Percentiles rank a stretch among this genome's conserved stretches.
Conservation (phyloP, 2,113 vertebrate genomes). For the Paradoxurus hermaphroditus region DNA sequence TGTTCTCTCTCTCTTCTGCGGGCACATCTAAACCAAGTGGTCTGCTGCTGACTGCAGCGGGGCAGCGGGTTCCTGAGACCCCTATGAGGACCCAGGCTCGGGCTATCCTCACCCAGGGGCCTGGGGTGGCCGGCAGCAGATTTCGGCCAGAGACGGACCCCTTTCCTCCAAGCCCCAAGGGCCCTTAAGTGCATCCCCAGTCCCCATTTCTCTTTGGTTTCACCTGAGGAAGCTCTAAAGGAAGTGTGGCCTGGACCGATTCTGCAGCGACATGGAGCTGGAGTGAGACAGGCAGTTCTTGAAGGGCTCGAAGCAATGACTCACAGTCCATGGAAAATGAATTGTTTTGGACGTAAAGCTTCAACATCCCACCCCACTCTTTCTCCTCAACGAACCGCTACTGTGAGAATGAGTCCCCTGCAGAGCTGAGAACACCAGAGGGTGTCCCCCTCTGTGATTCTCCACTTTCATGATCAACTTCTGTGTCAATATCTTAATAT, state of each 20-base stretch:
- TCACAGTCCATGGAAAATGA: conserved; percentile 87
- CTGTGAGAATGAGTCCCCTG: conserved; percentile 77
- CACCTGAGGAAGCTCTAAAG: conserved; percentile 87
- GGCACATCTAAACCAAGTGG: conserved; percentile 85
- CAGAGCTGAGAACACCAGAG: conserved; percentile 89
- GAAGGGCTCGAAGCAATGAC: conserved; percentile 86
- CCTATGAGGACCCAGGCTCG: not conserved
- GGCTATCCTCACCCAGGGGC: conserved; percentile 34
- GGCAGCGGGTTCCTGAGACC: not conserved
- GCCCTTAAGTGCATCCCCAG: conserved; percentile 68
- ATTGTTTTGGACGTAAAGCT: too few species aligned
- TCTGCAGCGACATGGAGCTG: conserved; percentile 90
- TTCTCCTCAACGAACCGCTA: too few species aligned
- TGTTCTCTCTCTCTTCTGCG: conserved; percentile 13
- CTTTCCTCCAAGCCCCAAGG: not conserved
- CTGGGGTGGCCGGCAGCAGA: not conserved
- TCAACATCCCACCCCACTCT: too few species aligned
- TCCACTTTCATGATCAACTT: conserved; percentile 75
- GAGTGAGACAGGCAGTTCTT: conserved; percentile 89
- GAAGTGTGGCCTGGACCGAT: conserved; percentile 87
- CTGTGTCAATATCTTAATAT: conserved; percentile 87
- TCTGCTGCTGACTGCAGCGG: conserved; percentile 69
- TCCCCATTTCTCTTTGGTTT: conserved; percentile 76
- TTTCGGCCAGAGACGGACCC: not conserved
- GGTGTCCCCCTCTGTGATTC: conserved; percentile 90